Base-by-base conservation (phyloP, 2,888 invertebrate species). In the Stomorhina lunata region DNA sequence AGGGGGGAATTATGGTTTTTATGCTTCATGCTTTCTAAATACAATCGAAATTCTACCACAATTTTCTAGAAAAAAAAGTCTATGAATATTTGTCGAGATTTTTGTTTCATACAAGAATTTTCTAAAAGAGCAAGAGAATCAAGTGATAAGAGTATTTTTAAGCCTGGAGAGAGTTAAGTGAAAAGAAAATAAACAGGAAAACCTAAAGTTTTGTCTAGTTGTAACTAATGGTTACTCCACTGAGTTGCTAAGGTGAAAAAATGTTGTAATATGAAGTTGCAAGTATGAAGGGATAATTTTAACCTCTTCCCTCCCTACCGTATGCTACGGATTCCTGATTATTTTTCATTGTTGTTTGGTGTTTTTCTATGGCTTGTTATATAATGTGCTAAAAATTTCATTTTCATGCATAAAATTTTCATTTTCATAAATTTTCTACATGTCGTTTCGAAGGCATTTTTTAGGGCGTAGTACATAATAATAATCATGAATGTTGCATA, bases 361-460 rank as follows among this genome's bases (percentile, higher is more conserved):
- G 32, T 50, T 71, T 29, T 71, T 71, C 53, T 32, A n/a, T 37
- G 17, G 40, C 12, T 37, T 22, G 53, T 81, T 81, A 68, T 81
- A 72, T 72, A 77, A 81, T 76, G 69, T 81, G 63, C 59, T 77
- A 77, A 81, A 77, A 77, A 61, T 81, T 81, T 81, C 81, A 72
- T 81, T 81, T 81, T 81, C 81, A 81, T 77, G 81, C 76, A 77
- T 76, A 66, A 76, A 66, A 72, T 81, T 81, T 81, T 72, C 81
- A 66, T 76, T 81, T 81, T 81, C 81, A 81, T 53, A 45, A 85
- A 86, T 86, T 86, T 77, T 72, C 22, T 32, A 17, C 45, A 75
- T 66, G 57, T 65, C 34, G 73, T 53, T 65, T 20, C 32, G 45
- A 7, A 65, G n/a, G 20, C 10, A 61, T 68, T 72, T 53, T 65